A percentile compares a stretch with the other conserved stretches of the same genome.
These are phyloP conservation scores for human (Homo sapiens) DNA, from an alignment of 2,113 vertebrate genomes.

Conservation along the genomic window GRCh38 chr15:46467501-46468000, in stretches of 20 bases:
- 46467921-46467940: background rate
- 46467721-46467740: background rate
- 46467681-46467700: background rate
- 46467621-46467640: background rate
- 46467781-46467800: background rate
- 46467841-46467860: background rate
- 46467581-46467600: background rate
- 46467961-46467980: too few relatives aligned
- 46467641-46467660: background rate
- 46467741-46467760: background rate
- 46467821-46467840: background rate
- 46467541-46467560: background rate
- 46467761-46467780: background rate
- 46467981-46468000: background rate
- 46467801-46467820: background rate
- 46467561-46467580: background rate
- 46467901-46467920: background rate
- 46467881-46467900: background rate
- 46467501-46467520: background rate
- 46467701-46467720: background rate
- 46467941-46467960: background rate
- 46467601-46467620: background rate
- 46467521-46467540: background rate
- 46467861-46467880: background rate
- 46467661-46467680: background rate